Evolutionary conservation across 2,888 invertebrate genomes (phyloP).

Genomic region (Agrochola circellaris): DNA sequence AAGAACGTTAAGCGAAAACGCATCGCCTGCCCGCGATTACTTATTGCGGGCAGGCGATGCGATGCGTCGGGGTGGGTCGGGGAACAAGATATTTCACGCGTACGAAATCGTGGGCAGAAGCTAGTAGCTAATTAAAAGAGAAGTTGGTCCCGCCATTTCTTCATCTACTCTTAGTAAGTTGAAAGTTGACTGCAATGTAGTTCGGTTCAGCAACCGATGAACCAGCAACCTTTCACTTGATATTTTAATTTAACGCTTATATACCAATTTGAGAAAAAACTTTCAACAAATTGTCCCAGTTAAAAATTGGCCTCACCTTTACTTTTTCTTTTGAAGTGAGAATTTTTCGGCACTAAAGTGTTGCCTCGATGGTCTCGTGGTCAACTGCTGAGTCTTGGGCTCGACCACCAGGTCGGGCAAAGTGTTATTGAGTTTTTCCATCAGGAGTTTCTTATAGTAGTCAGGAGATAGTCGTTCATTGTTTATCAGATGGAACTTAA

Average conservation of each 20-base stretch:
- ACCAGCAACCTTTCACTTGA: slow-evolving; percentile 48
- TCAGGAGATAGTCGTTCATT: too few species aligned
- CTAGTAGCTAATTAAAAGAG: background rate
- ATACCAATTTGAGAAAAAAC: slow-evolving; percentile 33
- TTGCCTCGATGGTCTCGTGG: background rate
- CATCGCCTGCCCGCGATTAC: too few species aligned
- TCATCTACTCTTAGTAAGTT: slow-evolving; percentile 27
- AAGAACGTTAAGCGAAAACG: too few species aligned
- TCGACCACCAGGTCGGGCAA: background rate
- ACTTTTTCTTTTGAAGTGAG: background rate
- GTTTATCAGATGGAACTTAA: too few species aligned
- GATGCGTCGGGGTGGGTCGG: too few species aligned
- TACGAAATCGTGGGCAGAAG: too few species aligned
- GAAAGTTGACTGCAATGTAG: slow-evolving; percentile 32
- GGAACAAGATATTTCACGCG: too few species aligned
- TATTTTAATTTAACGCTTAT: slow-evolving; percentile 56
- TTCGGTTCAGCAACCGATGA: slow-evolving; percentile 4
- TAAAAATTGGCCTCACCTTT: slow-evolving; percentile 4
- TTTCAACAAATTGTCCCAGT: slow-evolving; percentile 21
- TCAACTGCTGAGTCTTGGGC: background rate
- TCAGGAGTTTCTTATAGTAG: background rate
- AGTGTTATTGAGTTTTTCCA: too few species aligned
- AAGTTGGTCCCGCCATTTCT: background rate
- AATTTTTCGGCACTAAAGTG: background rate
- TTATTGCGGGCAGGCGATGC: too few species aligned